Conservation (phyloP, 64 coral and sea anemone genomes). For the Astreopora myriophthalma region DNA sequence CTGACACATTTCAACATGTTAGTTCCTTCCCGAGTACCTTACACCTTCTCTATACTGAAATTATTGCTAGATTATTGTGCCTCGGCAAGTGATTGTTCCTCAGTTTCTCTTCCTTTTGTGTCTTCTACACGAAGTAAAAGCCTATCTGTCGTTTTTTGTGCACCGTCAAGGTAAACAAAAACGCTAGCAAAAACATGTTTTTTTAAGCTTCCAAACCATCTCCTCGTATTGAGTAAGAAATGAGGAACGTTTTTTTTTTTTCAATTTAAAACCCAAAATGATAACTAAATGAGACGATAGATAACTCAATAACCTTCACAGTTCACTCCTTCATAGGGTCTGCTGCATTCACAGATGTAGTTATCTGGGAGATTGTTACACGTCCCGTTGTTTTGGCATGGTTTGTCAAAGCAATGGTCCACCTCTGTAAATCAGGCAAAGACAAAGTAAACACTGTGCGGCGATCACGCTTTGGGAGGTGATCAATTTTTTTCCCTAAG, state of each 20-base stretch:
- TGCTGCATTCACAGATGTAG: not conserved
- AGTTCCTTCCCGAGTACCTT: no score
- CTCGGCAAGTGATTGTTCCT: no score
- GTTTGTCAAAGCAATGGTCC: not conserved
- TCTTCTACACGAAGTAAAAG: no score
- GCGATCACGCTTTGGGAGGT: not conserved
- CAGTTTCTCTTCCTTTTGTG: no score
- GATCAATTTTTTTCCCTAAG: not conserved
- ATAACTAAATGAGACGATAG: not conserved
- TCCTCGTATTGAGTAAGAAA: no score
- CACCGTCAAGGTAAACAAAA: no score
- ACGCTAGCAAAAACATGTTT: no score
- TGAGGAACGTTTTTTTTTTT: not conserved
- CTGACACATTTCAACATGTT: no score
- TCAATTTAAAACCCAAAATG: not conserved
- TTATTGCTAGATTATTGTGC: no score
- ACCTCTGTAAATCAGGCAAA: not conserved
- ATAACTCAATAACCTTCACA: conserved; percentile 6
- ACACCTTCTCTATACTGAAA: no score
- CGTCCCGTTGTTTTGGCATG: not conserved
- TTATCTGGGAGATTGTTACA: not conserved
- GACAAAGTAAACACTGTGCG: not conserved
- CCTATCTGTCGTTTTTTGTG: no score
- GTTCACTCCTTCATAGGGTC: not conserved
- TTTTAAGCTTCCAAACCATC: no score